Conservation (phyloP, 1,140 invertebrate species). For the Zaprionus davidi region DNA sequence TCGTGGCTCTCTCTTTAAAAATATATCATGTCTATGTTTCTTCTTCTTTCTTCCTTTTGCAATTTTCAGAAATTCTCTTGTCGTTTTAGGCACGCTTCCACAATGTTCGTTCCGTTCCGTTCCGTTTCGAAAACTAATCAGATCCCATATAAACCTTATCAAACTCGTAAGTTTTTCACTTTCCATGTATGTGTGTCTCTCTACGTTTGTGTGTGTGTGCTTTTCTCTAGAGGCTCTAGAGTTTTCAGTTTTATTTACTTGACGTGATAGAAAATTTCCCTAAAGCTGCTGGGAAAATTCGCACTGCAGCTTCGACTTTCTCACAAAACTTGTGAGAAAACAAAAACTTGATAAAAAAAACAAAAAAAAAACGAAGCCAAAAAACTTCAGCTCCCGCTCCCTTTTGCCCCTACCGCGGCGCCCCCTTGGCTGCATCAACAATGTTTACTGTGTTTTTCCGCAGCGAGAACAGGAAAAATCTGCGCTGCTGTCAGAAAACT, state of each 20-base stretch:
- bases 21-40: conserved; percentile 7
- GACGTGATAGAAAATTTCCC: conserved; percentile 23
- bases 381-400: not conserved
- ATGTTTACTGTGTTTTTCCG: conserved; percentile 5
- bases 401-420: not conserved
- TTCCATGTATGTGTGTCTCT: too few relatives aligned
- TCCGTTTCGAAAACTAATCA: not conserved
- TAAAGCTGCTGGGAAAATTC: conserved; percentile 22
- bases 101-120: not conserved
- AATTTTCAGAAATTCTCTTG: not conserved
- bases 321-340: conserved; percentile 5
- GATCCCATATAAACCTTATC: not conserved
- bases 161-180: not conserved
- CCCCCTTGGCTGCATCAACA: not conserved
- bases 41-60: not conserved
- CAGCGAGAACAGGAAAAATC: not conserved
- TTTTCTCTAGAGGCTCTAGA: too few relatives aligned
- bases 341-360: conserved; percentile 1
- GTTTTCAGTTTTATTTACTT: conserved; percentile 8
- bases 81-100: conserved; percentile 15
- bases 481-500: not conserved
- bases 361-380: not conserved
- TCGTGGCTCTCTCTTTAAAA: conserved; percentile 18
- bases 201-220: too few relatives aligned
- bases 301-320: conserved; percentile 19